Conservation (phyloP, 2,888 invertebrate species). For the Agrenia bidenticulata region DNA sequence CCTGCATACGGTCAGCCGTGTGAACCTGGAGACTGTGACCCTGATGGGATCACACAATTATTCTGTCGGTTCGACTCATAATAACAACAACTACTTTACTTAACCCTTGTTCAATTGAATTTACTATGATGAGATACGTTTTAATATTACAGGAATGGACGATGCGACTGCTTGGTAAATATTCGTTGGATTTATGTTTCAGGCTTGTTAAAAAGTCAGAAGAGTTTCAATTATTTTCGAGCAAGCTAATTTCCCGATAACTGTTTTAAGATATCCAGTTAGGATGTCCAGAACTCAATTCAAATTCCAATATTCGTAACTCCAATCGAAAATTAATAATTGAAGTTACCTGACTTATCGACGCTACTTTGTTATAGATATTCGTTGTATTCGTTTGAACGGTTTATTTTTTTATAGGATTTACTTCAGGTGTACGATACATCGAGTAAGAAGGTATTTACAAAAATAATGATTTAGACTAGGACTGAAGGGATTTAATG, state of each 20-base stretch:
- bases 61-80: no score
- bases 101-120: no score
- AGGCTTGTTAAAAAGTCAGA: background rate
- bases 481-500: background rate
- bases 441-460: conserved; percentile 1
- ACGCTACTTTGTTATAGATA: background rate
- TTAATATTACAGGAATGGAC: conserved; percentile 41
- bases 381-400: background rate
- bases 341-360: no score
- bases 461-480: background rate
- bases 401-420: conserved; percentile 19
- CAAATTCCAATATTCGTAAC: no score
- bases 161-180: conserved; percentile 38
- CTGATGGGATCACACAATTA: background rate
- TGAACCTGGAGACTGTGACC: conserved; percentile 33
- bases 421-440: conserved; percentile 35
- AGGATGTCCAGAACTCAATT: no score
- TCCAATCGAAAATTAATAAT: no score
- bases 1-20: conserved; percentile 28
- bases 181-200: no score
- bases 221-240: background rate
- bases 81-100: no score
- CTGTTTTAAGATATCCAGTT: no score
- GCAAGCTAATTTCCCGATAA: no score
- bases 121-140: no score